phyloP scores from a whole-genome alignment of 2,888 invertebrate genomes.

The Pyrrhia umbra region DNA sequence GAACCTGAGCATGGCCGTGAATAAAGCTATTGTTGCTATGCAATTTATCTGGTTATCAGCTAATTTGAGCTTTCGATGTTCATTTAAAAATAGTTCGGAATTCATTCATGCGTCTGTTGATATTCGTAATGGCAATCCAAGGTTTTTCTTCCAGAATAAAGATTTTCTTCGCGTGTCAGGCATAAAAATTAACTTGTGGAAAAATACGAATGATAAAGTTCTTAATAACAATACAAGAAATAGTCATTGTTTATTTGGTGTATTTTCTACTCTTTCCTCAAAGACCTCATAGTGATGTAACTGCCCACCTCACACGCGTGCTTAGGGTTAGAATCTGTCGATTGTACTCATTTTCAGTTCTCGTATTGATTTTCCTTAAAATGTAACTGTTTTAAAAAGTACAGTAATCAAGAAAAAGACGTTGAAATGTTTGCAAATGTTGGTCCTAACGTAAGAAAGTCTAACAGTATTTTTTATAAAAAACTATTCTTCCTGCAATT shows the following conservation, averaged over 20 bases:
- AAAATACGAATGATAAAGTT: background rate
- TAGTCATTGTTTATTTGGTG: constrained; percentile 12
- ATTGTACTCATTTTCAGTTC: constrained; percentile 6
- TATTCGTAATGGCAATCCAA: no score
- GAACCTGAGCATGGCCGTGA: constrained; percentile 43
- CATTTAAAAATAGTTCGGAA: constrained; percentile 22
- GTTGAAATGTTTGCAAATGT: background rate
- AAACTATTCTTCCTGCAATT: background rate
- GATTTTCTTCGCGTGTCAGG: background rate
- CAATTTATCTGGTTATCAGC: constrained; percentile 43
- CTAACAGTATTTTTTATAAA: background rate
- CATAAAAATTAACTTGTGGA: background rate
- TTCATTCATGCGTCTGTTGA: constrained; percentile 6
- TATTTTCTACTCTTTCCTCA: constrained; percentile 19
- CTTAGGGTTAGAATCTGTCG: constrained; percentile 23
- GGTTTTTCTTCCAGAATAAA: background rate
- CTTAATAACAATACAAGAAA: constrained; percentile 10
- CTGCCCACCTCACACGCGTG: constrained; percentile 25
- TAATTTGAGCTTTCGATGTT: constrained; percentile 28
- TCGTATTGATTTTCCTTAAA: constrained; percentile 34
- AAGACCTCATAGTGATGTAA: constrained; percentile 21
- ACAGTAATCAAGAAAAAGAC: background rate
- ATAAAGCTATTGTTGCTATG: constrained; percentile 54
- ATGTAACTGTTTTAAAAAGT: background rate
- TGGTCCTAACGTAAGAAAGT: background rate